Conservation (phyloP, 2,113 vertebrate species). For the Laticauda laticaudata region DNA sequence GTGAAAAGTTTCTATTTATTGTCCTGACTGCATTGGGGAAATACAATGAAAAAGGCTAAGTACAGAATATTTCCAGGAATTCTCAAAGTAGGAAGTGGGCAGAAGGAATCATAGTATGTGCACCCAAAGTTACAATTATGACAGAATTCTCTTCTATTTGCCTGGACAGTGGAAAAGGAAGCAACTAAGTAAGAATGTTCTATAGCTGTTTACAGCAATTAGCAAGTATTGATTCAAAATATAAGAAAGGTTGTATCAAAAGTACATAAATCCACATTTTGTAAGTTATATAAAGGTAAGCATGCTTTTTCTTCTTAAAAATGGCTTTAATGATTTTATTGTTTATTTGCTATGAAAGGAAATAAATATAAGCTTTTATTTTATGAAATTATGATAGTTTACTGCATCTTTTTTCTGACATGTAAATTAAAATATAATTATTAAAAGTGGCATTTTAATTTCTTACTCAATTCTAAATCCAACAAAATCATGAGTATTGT, state of each 20-base stretch:
- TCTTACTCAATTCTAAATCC: background rate
- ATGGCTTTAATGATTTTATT: background rate
- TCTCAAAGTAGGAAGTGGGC: background rate
- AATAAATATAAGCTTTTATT: background rate
- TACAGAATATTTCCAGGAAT: background rate
- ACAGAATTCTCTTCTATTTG: background rate
- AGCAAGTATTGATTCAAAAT: background rate
- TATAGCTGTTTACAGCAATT: background rate
- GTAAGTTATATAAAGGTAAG: background rate
- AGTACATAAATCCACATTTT: background rate
- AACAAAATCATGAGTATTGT: background rate
- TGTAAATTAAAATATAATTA: background rate
- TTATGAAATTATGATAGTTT: background rate
- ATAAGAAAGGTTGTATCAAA: background rate
- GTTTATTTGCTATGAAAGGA: background rate
- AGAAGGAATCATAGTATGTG: background rate
- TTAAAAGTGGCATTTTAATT: background rate
- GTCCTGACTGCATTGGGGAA: background rate
- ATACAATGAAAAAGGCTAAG: background rate
- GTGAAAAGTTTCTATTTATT: background rate
- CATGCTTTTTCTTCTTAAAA: background rate
- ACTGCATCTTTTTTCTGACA: background rate
- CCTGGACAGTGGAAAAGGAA: background rate
- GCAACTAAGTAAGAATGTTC: background rate
- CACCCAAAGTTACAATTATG: background rate